Conservation (phyloP, 2,113 vertebrate genomes). For the Sitta europaea region DNA sequence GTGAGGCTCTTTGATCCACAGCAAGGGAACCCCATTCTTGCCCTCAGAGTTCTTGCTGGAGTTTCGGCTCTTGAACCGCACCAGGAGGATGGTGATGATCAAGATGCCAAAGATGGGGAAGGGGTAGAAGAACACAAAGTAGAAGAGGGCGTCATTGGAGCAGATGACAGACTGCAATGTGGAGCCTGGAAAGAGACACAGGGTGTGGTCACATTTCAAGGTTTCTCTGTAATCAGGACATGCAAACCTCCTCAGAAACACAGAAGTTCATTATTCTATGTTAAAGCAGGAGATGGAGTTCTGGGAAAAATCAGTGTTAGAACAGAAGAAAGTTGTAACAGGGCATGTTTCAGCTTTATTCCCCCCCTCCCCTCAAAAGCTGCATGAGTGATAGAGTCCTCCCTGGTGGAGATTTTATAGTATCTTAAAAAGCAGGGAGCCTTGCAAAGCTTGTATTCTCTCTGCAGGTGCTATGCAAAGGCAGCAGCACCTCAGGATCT, state of each 20-base stretch:
- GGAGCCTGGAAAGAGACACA: conserved; percentile 74
- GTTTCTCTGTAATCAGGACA: neutral
- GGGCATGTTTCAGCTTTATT: neutral
- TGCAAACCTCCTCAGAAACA: neutral
- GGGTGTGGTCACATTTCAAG: neutral
- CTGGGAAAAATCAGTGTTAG: neutral
- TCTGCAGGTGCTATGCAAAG: neutral
- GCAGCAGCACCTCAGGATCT: neutral
- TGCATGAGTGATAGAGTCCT: neutral
- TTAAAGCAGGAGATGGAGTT: neutral
- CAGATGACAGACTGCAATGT: conserved; percentile 91
- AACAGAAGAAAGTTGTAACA: neutral
- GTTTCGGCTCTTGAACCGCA: conserved; percentile 90
- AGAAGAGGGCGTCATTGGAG: conserved; percentile 93
- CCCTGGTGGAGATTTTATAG: neutral
- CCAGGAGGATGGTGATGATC: conserved; percentile 91
- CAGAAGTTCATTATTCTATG: neutral
- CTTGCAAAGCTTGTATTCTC: neutral
- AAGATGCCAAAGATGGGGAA: conserved; percentile 97
- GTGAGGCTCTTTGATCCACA: conserved; percentile 99
- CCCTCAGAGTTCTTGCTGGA: conserved; percentile 92
- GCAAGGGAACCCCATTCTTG: conserved; percentile 94
- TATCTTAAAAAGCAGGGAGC: neutral
- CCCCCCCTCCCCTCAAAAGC: neutral
- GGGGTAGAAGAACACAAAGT: conserved; percentile 98